Percentiles rank a stretch among this genome's conserved stretches.
Conservation (phyloP, 2,888 invertebrate genomes). For the Rhimphoctona megacephalus region DNA sequence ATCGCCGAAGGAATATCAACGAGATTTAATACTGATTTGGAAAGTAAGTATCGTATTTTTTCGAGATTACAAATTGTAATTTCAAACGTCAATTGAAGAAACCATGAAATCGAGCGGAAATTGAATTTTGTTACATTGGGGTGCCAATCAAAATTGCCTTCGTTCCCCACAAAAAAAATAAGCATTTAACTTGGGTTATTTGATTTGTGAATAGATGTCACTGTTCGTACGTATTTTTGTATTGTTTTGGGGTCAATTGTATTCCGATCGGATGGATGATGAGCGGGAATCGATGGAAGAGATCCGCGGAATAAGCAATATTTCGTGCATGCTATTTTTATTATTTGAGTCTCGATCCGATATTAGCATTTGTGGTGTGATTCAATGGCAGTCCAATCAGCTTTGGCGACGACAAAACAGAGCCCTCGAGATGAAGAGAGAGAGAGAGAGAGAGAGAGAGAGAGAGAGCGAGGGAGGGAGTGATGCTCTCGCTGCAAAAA, state of each 20-base stretch:
- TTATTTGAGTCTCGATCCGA: conserved; percentile 25
- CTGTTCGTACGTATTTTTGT: conserved; percentile 2
- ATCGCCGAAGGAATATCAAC: no score
- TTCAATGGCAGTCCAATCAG: conserved; percentile 78
- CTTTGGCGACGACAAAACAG: conserved; percentile 73
- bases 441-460: neutral
- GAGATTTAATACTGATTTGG: neutral
- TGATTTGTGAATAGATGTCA: neutral
- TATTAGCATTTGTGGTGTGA: conserved; percentile 62
- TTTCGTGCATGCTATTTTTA: conserved; percentile 43
- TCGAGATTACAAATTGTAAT: neutral
- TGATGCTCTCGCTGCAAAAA: conserved; percentile 73
- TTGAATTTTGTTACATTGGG: neutral
- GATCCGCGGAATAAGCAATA: neutral
- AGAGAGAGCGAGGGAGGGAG: neutral
- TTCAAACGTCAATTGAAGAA: neutral
- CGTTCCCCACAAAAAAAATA: neutral
- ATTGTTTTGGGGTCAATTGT: conserved; percentile 5
- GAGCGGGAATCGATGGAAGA: neutral
- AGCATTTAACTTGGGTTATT: neutral
- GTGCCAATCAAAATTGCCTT: neutral
- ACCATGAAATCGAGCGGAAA: neutral
- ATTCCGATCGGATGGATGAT: neutral
- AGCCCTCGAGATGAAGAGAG: conserved; percentile 13
- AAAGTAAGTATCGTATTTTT: neutral